Evolutionary conservation across 2,113 vertebrate species (phyloP).

Genomic region (Apodemus sylvaticus): DNA sequence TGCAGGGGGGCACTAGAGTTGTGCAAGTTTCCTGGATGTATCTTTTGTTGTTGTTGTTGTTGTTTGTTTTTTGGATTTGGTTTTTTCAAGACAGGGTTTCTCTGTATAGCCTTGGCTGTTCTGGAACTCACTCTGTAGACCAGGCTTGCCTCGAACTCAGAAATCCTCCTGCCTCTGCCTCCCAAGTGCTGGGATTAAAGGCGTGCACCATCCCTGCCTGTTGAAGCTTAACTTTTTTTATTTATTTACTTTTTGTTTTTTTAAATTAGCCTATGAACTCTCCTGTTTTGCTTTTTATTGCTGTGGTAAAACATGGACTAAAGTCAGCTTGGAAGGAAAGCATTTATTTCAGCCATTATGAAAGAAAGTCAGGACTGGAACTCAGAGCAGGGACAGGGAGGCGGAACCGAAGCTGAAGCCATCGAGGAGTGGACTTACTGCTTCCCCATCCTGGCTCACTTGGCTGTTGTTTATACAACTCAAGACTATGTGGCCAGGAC

Average conservation of each 20-base stretch:
- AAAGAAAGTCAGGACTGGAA: background rate
- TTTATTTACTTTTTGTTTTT: too few species aligned
- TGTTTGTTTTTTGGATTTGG: too few species aligned
- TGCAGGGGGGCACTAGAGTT: background rate
- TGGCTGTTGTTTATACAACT: background rate
- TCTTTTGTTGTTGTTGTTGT: too few species aligned
- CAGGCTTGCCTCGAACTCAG: too few species aligned
- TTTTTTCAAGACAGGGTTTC: too few species aligned
- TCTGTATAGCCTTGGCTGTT: too few species aligned
- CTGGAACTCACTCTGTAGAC: too few species aligned
- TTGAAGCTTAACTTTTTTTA: too few species aligned
- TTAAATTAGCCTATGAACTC: background rate
- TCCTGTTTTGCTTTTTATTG: background rate
- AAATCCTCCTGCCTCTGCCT: too few species aligned
- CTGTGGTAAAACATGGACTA: background rate
- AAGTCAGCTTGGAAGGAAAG: background rate
- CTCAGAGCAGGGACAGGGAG: background rate
- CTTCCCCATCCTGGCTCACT: background rate
- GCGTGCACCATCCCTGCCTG: too few species aligned
- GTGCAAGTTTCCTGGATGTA: background rate
- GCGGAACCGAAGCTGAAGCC: background rate
- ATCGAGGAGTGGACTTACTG: background rate
- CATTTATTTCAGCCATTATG: background rate
- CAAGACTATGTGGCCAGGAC: background rate
- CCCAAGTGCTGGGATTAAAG: too few species aligned